phyloP scores from a whole-genome alignment of 2,888 invertebrate species.

The Scaptomyza cyrtandrae region DNA sequence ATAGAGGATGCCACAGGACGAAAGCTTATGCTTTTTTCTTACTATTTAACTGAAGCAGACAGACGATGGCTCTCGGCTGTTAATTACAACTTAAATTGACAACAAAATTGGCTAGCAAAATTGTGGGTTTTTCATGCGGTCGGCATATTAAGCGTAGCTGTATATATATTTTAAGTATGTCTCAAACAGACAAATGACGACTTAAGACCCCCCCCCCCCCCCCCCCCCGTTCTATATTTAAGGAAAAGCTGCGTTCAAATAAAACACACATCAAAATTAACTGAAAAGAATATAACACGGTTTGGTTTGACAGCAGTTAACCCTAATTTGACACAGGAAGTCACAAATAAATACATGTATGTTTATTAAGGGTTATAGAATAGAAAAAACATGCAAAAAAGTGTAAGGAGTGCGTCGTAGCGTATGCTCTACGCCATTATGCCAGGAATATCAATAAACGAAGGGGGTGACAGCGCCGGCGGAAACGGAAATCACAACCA shows the following conservation, averaged over 20 bases:
- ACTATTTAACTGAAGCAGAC: constrained; percentile 37
- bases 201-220: too few species aligned
- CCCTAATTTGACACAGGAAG: constrained; percentile 78
- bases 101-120: constrained; percentile 77
- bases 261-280: constrained; percentile 59
- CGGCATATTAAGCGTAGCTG: constrained; percentile 72
- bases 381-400: constrained; percentile 23
- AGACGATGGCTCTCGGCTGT: constrained; percentile 55
- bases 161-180: constrained; percentile 24
- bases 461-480: constrained; percentile 52
- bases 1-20: constrained; percentile 35
- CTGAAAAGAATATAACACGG: constrained; percentile 23
- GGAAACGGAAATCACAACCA: constrained; percentile 83
- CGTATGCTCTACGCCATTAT: constrained; percentile 76
- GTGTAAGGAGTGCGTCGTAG: constrained; percentile 19
- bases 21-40: constrained; percentile 48
- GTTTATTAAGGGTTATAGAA: constrained; percentile 70
- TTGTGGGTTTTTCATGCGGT: constrained; percentile 78
- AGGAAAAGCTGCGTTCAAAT: constrained; percentile 49
- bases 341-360: constrained; percentile 76
- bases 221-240: constrained; percentile 54
- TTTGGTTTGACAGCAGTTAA: constrained; percentile 52
- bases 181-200: constrained; percentile 71
- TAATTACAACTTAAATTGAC: constrained; percentile 81
- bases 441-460: constrained; percentile 72